Evolutionary conservation across 1,140 invertebrate genomes (phyloP).

Genomic region (Bombus superbus): DNA sequence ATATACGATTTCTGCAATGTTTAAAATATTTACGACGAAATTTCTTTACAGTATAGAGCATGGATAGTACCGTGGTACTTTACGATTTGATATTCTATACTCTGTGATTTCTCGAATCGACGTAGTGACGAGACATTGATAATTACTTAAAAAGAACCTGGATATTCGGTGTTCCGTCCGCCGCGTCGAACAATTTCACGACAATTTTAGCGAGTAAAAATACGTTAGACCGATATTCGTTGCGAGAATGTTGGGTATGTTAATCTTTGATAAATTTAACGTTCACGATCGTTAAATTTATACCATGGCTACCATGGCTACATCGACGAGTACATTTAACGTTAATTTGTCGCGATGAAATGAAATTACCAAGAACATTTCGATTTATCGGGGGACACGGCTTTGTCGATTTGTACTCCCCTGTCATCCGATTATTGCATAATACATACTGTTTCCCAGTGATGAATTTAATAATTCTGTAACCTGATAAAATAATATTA

Average conservation of each 20-base stretch:
- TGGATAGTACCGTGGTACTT: too few relatives aligned
- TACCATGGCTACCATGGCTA: background rate
- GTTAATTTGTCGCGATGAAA: slow-evolving; percentile 21
- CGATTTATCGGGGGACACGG: background rate
- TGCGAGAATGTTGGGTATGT: background rate
- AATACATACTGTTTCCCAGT: background rate
- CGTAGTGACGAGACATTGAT: too few relatives aligned
- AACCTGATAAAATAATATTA: background rate
- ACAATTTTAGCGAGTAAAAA: too few relatives aligned
- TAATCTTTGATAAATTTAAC: background rate
- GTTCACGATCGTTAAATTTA: background rate
- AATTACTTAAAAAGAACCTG: too few relatives aligned
- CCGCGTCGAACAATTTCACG: too few relatives aligned
- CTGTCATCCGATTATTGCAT: background rate
- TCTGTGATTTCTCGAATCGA: too few relatives aligned
- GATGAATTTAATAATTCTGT: background rate
- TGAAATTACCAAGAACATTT: slow-evolving; percentile 4
- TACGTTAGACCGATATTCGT: background rate
- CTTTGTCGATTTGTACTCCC: background rate
- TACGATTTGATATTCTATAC: too few relatives aligned
- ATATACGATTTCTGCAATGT: too few relatives aligned
- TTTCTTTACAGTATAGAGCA: too few relatives aligned
- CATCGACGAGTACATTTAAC: background rate
- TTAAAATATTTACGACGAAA: too few relatives aligned
- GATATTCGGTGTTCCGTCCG: too few relatives aligned